Base-by-base conservation (phyloP, 2,888 invertebrate species). In the Tubulanus polymorphus region DNA sequence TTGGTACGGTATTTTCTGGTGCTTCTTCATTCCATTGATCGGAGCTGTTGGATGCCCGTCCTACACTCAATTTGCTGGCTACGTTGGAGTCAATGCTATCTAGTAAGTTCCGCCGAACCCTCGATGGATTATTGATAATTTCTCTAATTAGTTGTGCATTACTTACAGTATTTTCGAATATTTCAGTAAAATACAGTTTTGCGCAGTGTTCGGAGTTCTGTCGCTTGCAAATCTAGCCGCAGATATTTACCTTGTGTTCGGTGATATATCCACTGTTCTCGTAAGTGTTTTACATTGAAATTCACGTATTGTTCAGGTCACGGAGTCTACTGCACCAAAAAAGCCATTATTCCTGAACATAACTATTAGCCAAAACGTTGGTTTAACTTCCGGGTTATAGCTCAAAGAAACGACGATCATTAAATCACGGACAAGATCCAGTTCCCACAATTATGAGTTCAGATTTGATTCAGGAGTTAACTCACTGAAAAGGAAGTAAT, bases 1-100 rank as follows among this genome's bases (percentile, higher is more conserved):
- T 61, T 73, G 70, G 71, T 76, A 73, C 61, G 62, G 71, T 0
- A 63, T 63, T 1, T 54, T 68, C 54, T 74, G 73, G 72, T 61
- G 65, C 2, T 54, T 55, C 5, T 51, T 58, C 1, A 54, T 70
- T n/a, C 63, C 66, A 32, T n/a, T 63, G 8, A 46, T 64, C 6
- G 66, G 62, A 1, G 54, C 66, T 37, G 58, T 63, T 32, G 69
- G 69, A 46, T 63, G 69, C 25, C 76, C 76, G 5, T 61, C 63
- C 1, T 76, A 67, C 60, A 71, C 74, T 1, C 57, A 73, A 15
- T 56, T 68, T 37, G 67, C 70, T 5, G 76, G 75, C 23, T 76
- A 69, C 57, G 69, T 73, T 29, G 75, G 76, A 18, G 23, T 23
- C 41, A 41, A 41, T 20, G 18, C 69, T 51, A 65, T 73, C 35